Conservation (phyloP, 2,888 invertebrate species). For the Drosophila greeni region DNA sequence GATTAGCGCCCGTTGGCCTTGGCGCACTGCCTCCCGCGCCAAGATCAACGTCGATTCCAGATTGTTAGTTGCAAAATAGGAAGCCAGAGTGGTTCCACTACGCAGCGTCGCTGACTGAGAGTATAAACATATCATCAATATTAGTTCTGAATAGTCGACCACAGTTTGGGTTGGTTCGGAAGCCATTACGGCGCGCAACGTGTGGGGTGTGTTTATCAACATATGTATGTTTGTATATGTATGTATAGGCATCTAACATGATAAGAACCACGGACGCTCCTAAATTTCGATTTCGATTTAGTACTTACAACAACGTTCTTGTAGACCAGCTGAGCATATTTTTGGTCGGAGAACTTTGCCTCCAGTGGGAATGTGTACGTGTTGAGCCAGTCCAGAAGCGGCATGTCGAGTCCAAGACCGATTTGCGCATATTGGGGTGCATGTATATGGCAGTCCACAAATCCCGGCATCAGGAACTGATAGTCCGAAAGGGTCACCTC, state of each 20-base stretch:
- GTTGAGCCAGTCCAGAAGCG: constrained; percentile 90
- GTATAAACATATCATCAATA: constrained; percentile 45
- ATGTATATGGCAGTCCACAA: constrained; percentile 94
- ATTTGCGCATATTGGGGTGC: constrained; percentile 93
- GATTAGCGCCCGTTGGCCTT: constrained; percentile 89
- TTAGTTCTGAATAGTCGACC: background rate
- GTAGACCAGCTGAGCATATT: constrained; percentile 86
- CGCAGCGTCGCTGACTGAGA: constrained; percentile 84
- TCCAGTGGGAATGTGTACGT: constrained; percentile 93
- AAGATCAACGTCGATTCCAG: constrained; percentile 84
- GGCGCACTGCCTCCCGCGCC: constrained; percentile 83
- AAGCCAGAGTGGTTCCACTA: constrained; percentile 92
- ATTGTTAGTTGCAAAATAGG: constrained; percentile 91
- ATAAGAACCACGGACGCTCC: constrained; percentile 27
- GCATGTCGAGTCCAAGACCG: constrained; percentile 89
- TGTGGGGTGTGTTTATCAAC: background rate
- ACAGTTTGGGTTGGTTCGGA: constrained; percentile 3
- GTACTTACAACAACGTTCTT: constrained; percentile 87
- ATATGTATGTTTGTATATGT: background rate
- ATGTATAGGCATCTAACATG: constrained; percentile 14
- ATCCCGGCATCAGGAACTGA: constrained; percentile 91
- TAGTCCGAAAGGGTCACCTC: constrained; percentile 72
- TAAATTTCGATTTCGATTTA: background rate
- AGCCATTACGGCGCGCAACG: background rate
- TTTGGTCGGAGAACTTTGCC: constrained; percentile 83